Evolutionary conservation across 2,113 vertebrate species (phyloP), one percentile per base, ranked within the genome.

Genomic region (Cacatua alba): DNA sequence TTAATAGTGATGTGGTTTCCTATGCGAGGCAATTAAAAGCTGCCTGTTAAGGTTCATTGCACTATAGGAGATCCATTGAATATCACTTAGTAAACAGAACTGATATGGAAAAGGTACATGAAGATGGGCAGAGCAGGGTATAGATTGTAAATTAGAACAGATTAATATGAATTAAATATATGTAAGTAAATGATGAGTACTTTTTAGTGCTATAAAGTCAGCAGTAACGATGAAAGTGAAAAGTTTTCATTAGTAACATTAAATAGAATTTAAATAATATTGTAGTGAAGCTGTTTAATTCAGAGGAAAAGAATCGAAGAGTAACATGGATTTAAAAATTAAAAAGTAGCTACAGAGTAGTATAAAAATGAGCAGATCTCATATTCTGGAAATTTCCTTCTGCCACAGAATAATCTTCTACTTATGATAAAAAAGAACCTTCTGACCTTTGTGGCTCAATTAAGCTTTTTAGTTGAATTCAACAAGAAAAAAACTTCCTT

Each of bases 1-100:
- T 98, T 97, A 98, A 98, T 97, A 98, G 98, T 98, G 98, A 98
- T 98, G 97, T 94, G 94, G 83, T 97, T 98, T 98, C 98, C 98
- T 98, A 96, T 98, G 97, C 37, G 35, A 97, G 96, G 94, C 97
- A 98, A 97, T 98, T 98, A 98, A 98, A 97, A 98, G 94, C 95
- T 96, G 95, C 92, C 97, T 97, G 94, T 97, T 97, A 98, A 97
- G 95, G 85, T 97, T 98, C 95, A 97, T 97, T 98, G 97, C 97
- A 95, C 95, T 98, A 94, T 98, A 97, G 98, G 97, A 98, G 97
- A 96, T 96, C 91, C 89, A 91, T 96, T 97, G 98, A 97, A 97
- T 98, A 97, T 97, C 94, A 79, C 97, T 98, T 98, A 96, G 97
- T 98, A 98, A 98, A 98, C 97, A 98, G 93, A 95, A 97, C 90